These are phyloP conservation scores for Timandra comae DNA, from an alignment of 2,888 invertebrate genomes.

Conservation along the genomic window DNA sequence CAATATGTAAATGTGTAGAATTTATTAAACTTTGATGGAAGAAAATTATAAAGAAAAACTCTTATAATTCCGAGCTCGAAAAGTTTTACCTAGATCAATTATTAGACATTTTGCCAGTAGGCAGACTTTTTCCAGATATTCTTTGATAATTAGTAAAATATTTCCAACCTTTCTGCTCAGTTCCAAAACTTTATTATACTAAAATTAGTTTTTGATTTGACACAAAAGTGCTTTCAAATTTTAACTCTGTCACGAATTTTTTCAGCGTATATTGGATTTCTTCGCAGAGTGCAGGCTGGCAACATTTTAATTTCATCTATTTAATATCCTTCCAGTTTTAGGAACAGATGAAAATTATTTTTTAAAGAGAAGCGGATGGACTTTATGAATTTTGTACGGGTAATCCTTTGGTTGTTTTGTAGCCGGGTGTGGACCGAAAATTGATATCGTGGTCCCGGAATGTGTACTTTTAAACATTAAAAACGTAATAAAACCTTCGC, in stretches of 20 bases:
- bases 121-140: too few species aligned
- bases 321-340: slow-evolving; percentile 20
- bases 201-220: background rate
- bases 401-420: background rate
- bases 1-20: too few species aligned
- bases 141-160: too few species aligned
- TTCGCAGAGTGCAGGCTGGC: slow-evolving; percentile 17
- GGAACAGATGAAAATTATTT: slow-evolving; percentile 22
- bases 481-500: too few species aligned
- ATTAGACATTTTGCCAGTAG: too few species aligned
- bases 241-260: slow-evolving; percentile 10
- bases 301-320: slow-evolving; percentile 36
- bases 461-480: too few species aligned
- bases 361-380: slow-evolving; percentile 10
- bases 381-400: slow-evolving; percentile 2
- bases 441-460: background rate
- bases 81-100: too few species aligned
- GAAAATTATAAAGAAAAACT: too few species aligned
- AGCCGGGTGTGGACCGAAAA: background rate
- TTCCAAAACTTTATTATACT: too few species aligned
- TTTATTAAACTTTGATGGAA: too few species aligned
- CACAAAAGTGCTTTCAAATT: background rate
- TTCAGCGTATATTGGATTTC: slow-evolving; percentile 33
- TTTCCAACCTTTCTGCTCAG: too few species aligned
- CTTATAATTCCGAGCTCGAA: too few species aligned